Conservation (phyloP, 2,888 invertebrate genomes). For the Calameuta filiformis region DNA sequence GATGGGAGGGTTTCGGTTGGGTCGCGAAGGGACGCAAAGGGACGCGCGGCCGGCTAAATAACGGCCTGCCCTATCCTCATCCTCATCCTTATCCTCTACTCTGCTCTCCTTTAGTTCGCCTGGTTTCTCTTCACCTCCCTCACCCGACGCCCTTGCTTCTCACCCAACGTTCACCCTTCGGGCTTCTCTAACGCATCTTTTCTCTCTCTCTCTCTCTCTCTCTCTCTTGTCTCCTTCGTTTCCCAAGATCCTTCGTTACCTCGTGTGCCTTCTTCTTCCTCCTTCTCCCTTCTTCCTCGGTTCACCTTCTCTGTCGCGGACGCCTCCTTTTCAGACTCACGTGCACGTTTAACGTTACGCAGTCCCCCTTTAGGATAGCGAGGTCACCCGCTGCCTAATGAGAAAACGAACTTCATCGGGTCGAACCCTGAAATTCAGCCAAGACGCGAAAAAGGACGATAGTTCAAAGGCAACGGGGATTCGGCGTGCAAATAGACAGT, state of each 20-base stretch:
- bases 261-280: constrained; percentile 15
- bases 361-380: constrained; percentile 12
- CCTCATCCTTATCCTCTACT: constrained; percentile 21
- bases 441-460: too few species aligned
- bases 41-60: constrained; percentile 55
- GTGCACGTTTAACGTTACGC: constrained; percentile 40
- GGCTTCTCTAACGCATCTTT: constrained; percentile 21
- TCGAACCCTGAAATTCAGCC: too few species aligned
- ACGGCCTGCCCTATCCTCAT: constrained; percentile 53
- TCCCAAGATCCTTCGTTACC: constrained; percentile 24
- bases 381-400: too few species aligned
- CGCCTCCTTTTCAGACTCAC: constrained; percentile 44
- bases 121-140: constrained; percentile 7
- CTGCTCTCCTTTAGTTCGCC: too few species aligned
- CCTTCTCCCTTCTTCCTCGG: constrained; percentile 8
- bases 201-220: too few species aligned
- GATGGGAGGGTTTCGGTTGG: constrained; percentile 44
- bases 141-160: constrained; percentile 8
- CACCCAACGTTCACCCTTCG: not conserved
- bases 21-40: constrained; percentile 55
- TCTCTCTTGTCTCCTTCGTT: too few species aligned
- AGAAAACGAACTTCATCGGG: too few species aligned
- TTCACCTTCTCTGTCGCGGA: constrained; percentile 27
- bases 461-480: too few species aligned
- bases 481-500: not conserved